Base-by-base conservation (phyloP, 2,113 vertebrate genomes). In the Accipiter cooperii region DNA sequence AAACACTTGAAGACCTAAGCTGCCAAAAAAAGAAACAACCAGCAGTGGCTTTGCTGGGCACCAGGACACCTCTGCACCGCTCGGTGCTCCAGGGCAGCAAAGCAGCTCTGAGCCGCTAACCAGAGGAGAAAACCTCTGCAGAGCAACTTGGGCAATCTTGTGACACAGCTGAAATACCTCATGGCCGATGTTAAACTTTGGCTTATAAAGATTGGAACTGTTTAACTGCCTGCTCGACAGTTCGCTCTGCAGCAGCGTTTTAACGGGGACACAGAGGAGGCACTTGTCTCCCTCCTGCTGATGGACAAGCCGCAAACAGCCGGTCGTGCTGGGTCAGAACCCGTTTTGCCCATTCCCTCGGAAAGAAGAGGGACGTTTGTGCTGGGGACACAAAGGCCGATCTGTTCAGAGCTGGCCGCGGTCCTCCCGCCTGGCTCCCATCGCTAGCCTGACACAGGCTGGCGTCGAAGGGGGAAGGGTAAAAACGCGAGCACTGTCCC, bases 291-390 rank as follows among this genome's bases (percentile, higher is more conserved):
- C 58, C 21, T 57, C 42, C 65, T 42, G 17, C 68, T 87, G 91
- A 89, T 3, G 10, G 36, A 60, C 75, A 91, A 93, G 68, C 42
- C 21, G 5, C 87, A 83, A 91, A 78, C 94, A 95, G 93, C 66
- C 47, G 21, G 70, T 55, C 17, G 5, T 22, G 46, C 71, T 70
- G 78, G 73, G 26, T 83, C 87, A 96, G 75, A 88, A 61, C 54
- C 65, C 26, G 8, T 85, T 96, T 84, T 96, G 46, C 66, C 74
- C 78, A 51, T 90, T 95, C 51, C 80, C 58, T 85, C 5, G 0
- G 15, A 80, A 93, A 96, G 61, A 94, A 96, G 96, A 80, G 82
- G 66, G 93, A 69, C n/a, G 5, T 96, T 96, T 97, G 89, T 96
- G 91, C 89, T 55, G 46, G 33, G 58, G 75, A 94, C 78, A 97